Evolutionary conservation across 2,888 invertebrate species (phyloP), one percentile per base, ranked within the genome.

Genomic region (Drosophila siamana): DNA sequence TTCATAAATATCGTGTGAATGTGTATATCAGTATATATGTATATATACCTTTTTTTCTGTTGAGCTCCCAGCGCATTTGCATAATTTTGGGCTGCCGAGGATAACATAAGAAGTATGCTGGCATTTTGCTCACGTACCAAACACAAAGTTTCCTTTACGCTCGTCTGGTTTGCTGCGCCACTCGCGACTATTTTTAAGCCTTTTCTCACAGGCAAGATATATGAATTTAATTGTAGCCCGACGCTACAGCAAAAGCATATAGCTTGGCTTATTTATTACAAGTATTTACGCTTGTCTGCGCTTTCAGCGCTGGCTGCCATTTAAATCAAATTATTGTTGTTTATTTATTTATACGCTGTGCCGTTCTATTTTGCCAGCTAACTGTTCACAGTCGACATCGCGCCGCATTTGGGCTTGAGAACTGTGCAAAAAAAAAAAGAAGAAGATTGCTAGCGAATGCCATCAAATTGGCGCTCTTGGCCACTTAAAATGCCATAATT

Each of bases 401-500:
- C 26, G 22, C 41, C 59, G 66, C 67, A 46, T 78, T 77, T 63
- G 77, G 77, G 74, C 36, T 36, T 46, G 51, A 52, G 47, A 69
- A 38, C 16, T 50, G 50, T 52, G 74, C 38, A 51, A 33, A 52
- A 65, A 33, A 51, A 33, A 52, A 65, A 33, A 41, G 26, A 46
- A 59, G 28, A 50, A 61, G 36, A 50, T 36, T 22, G 36, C 38
- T 63, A 30, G 52, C 40, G 33, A 51, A 66, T 33, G 47, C 60
- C 72, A 77, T 66, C 50, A 71, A 72, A 85, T 80, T 78, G 78
- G 59, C 74, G 72, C 75, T 78, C 73, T 46, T 71, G 63, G 38
- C 86, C 81, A 86, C 81, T 85, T 88, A 88, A 86, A 88, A 88
- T 72, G 85, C 81, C 74, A 89, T 87, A 85, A 88, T 73, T 74